Conservation (phyloP, 2,888 invertebrate genomes). For the Drosophila rubida region DNA sequence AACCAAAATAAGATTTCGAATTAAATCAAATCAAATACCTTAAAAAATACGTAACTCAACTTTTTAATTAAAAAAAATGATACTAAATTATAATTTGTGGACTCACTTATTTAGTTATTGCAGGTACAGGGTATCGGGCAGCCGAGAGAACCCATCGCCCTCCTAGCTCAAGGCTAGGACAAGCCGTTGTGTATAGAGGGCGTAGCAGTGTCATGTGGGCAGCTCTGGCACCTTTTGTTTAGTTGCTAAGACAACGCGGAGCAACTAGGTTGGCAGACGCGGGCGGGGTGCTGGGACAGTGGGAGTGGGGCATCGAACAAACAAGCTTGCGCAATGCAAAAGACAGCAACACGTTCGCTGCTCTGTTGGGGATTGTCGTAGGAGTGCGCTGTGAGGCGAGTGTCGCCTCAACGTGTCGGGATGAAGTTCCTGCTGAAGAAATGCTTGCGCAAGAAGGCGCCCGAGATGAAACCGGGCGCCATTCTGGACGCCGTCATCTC, state of each 20-base stretch:
- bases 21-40: too few species aligned
- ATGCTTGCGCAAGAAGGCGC: constrained; percentile 84
- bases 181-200: neutral
- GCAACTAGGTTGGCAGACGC: neutral
- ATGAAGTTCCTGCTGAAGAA: constrained; percentile 83
- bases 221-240: neutral
- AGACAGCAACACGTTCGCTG: neutral
- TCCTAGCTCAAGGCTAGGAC: neutral
- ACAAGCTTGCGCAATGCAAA: constrained; percentile 52
- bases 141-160: neutral
- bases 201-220: neutral
- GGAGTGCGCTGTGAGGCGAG: neutral
- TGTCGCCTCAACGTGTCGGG: neutral
- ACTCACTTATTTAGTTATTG: too few species aligned
- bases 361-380: neutral
- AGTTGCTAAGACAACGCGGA: constrained; percentile 43
- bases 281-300: constrained; percentile 8
- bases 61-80: too few species aligned
- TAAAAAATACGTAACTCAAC: too few species aligned
- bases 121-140: neutral
- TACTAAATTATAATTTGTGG: too few species aligned
- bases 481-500: constrained; percentile 96
- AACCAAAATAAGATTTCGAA: too few species aligned
- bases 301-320: constrained; percentile 59
- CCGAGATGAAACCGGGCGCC: constrained; percentile 87